Base-by-base conservation (phyloP, 1,140 invertebrate genomes). In the Monochamus saltuarius region DNA sequence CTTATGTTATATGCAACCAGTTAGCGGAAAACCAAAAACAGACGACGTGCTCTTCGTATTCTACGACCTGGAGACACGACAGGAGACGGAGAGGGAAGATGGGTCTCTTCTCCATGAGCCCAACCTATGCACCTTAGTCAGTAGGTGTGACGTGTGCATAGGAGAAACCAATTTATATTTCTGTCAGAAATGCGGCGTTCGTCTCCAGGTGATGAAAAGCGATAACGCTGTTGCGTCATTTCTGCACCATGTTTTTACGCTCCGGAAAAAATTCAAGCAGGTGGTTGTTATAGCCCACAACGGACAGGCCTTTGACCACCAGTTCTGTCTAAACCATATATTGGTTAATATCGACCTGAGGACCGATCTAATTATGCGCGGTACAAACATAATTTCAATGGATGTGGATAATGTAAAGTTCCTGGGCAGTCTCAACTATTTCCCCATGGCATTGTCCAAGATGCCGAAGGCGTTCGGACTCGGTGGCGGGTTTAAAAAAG, bases 31-130 rank as follows among this genome's bases (percentile, higher is more conserved):
- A n/a, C n/a, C n/a, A n/a, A n/a, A n/a, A n/a, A n/a, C n/a, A n/a
- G n/a, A n/a, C n/a, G n/a, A n/a, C n/a, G n/a, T n/a, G n/a, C n/a
- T n/a, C n/a, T n/a, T n/a, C n/a, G n/a, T n/a, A n/a, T 60, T 64
- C 55, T 64, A 55, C 50, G 57, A 64, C 19, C 55, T 59, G 11
- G 58, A 64, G 19, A 61, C 58, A 10, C 19, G 13, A 10, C 62
- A 61, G 22, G 62, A 64, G 10, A 64, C 43, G 22, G 22, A 17
- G 37, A 9, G 60, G 29, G 14, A 49, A 3, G 47, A 53, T 39
- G 50, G 50, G n/a, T 13, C 13, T n/a, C 49, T 37, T 38, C 10
- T 39, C 9, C 61, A 62, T n/a, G 38, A 53, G 22, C 19, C 49
- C 37, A 62, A 62, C 58, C 14, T 62, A n/a, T n/a, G n/a, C n/a